A percentile compares a stretch with the other conserved stretches of the same genome.
phyloP scores from a whole-genome alignment of 2,797 vertebrate species.

The Coranthus polyacanthus region DNA sequence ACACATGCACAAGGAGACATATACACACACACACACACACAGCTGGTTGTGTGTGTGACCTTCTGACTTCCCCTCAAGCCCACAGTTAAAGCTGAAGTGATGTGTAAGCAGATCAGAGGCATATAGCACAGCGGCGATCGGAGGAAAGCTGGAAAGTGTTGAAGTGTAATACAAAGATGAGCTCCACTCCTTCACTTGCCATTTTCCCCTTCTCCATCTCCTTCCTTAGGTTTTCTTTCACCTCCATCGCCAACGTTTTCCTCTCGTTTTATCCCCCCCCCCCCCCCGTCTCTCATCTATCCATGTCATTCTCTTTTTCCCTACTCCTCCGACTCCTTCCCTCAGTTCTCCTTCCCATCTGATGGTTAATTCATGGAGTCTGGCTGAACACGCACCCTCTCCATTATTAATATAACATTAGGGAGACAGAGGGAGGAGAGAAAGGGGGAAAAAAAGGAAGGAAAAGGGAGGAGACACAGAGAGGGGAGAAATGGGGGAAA shows the following conservation, averaged over 20 bases:
- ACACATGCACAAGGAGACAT: slow-evolving; percentile 21
- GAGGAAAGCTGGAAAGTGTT: slow-evolving; percentile 48
- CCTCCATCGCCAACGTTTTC: background rate
- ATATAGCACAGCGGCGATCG: slow-evolving; percentile 22
- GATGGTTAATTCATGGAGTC: slow-evolving; percentile 87
- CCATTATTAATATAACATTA: slow-evolving; percentile 87
- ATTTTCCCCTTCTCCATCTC: slow-evolving; percentile 11
- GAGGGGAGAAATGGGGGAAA: background rate
- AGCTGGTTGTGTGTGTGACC: slow-evolving; percentile 57
- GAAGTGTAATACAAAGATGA: slow-evolving; percentile 57
- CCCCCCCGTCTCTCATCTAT: slow-evolving; percentile 37
- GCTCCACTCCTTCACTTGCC: slow-evolving; percentile 24
- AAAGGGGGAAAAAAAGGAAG: slow-evolving; percentile 12
- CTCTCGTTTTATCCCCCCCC: background rate
- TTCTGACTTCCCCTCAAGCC: slow-evolving; percentile 65
- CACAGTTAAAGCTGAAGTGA: slow-evolving; percentile 65
- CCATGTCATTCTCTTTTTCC: slow-evolving; percentile 37
- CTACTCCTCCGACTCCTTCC: slow-evolving; percentile 54
- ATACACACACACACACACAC: slow-evolving; percentile 31
- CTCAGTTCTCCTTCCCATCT: slow-evolving; percentile 71
- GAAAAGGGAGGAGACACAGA: background rate
- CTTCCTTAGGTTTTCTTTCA: slow-evolving; percentile 5
- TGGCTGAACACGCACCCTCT: slow-evolving; percentile 83
- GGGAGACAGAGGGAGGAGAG: slow-evolving; percentile 63
- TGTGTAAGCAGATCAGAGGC: slow-evolving; percentile 69